phyloP scores from a whole-genome alignment of 64 coral and sea anemone genomes.

The Stylophora pistillata region DNA sequence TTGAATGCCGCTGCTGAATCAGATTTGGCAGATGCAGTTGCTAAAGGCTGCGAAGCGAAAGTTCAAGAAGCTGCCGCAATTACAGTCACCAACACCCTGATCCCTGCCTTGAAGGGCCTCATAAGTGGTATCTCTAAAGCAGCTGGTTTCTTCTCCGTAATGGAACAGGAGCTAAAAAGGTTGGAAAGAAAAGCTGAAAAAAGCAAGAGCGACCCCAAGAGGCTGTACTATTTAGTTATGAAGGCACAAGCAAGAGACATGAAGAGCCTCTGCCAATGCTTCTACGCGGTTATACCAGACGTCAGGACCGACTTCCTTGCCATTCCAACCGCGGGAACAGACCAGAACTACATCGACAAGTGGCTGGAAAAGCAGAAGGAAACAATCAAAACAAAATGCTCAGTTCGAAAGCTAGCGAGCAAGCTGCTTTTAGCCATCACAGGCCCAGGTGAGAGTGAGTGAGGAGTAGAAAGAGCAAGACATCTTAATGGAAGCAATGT shows the following conservation, averaged over 20 bases:
- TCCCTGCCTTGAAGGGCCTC: neutral
- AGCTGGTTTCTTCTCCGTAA: conserved; percentile 14
- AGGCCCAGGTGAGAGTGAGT: too few species aligned
- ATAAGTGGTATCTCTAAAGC: neutral
- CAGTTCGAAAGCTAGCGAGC: too few species aligned
- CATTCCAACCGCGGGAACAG: conserved; percentile 16
- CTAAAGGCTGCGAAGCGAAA: neutral
- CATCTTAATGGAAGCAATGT: too few species aligned
- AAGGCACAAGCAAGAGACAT: neutral
- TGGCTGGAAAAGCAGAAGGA: conserved; percentile 22
- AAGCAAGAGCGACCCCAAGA: neutral
- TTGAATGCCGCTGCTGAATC: neutral
- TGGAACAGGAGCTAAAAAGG: neutral
- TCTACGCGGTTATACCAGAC: neutral
- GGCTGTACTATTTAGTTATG: conserved; percentile 6
- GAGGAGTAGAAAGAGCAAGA: too few species aligned
- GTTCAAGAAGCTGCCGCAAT: neutral
- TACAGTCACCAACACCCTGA: neutral
- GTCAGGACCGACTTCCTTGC: conserved; percentile 10
- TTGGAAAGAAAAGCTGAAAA: conserved; percentile 1
- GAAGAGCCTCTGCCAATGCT: neutral
- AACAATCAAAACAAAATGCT: neutral
- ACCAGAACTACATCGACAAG: conserved; percentile 26
- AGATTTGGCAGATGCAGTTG: neutral
- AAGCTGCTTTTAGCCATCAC: too few species aligned